phyloP scores from a whole-genome alignment of 2,113 vertebrate genomes.

The Dasyprocta punctata region DNA sequence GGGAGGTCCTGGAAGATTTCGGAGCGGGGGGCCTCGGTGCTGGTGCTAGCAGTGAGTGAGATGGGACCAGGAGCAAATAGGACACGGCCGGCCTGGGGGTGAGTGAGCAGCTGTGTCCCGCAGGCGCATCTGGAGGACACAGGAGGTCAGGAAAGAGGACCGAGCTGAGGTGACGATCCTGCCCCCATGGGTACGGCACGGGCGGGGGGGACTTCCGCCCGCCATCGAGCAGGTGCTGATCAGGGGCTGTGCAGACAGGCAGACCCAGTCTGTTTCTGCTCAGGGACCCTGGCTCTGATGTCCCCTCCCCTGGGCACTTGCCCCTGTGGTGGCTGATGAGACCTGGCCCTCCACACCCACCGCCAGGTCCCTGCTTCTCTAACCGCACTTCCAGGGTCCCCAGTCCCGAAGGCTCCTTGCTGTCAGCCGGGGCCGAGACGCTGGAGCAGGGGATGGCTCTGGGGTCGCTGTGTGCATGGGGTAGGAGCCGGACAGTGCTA shows the following conservation, averaged over 20 bases:
- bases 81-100: not conserved
- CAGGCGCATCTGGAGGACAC: no score
- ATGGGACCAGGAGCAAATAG: not conserved
- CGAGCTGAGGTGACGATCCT: not conserved
- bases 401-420: not conserved
- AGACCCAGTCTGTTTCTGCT: not conserved
- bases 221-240: rapidly evolving
- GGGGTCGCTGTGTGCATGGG: rapidly evolving
- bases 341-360: not conserved
- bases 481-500: not conserved
- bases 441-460: not conserved
- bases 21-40: no score
- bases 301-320: not conserved
- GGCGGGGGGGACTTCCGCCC: not conserved
- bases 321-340: not conserved
- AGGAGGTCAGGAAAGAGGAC: not conserved
- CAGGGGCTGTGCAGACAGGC: not conserved
- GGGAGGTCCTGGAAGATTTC: no score
- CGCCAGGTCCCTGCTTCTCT: not conserved
- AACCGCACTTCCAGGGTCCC: not conserved
- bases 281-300: not conserved
- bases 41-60: not conserved
- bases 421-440: rapidly evolving
- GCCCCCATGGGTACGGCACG: rapidly evolving
- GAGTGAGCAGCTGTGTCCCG: no score